phyloP scores from a whole-genome alignment of 2,888 invertebrate genomes.

The Lepidocyrtoides sp. region DNA sequence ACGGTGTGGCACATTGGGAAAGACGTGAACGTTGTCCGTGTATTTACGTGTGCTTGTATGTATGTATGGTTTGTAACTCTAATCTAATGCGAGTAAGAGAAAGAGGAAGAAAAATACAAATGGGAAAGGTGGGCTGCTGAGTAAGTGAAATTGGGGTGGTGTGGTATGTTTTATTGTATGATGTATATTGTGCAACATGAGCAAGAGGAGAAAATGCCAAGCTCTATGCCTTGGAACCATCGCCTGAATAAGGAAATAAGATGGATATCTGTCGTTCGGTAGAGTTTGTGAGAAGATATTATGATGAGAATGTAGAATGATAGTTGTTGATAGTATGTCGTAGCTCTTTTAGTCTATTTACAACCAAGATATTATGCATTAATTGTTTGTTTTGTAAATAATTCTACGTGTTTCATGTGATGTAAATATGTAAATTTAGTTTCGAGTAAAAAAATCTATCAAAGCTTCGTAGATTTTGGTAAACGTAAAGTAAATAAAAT shows the following conservation, averaged over 20 bases:
- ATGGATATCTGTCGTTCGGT: not conserved
- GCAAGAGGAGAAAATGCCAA: not conserved
- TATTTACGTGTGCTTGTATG: not conserved
- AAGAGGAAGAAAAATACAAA: not conserved
- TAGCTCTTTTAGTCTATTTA: too few relatives aligned
- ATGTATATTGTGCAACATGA: not conserved
- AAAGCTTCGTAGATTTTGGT: too few relatives aligned
- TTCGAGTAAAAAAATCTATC: too few relatives aligned
- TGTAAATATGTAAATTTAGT: too few relatives aligned
- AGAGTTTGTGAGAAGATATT: too few relatives aligned
- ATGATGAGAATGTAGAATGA: not conserved
- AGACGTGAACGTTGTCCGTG: not conserved
- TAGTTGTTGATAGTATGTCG: too few relatives aligned
- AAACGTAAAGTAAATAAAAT: too few relatives aligned
- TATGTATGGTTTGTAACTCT: too few relatives aligned
- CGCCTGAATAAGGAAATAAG: not conserved
- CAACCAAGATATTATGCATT: too few relatives aligned
- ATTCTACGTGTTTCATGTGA: too few relatives aligned
- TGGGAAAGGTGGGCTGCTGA: not conserved
- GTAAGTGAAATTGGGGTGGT: not conserved
- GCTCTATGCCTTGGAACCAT: not conserved
- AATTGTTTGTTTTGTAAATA: too few relatives aligned
- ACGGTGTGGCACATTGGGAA: not conserved
- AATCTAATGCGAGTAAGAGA: not conserved
- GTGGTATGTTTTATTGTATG: not conserved